phyloP scores from a whole-genome alignment of 1,140 invertebrate species.

The Dinoponera quadriceps region DNA sequence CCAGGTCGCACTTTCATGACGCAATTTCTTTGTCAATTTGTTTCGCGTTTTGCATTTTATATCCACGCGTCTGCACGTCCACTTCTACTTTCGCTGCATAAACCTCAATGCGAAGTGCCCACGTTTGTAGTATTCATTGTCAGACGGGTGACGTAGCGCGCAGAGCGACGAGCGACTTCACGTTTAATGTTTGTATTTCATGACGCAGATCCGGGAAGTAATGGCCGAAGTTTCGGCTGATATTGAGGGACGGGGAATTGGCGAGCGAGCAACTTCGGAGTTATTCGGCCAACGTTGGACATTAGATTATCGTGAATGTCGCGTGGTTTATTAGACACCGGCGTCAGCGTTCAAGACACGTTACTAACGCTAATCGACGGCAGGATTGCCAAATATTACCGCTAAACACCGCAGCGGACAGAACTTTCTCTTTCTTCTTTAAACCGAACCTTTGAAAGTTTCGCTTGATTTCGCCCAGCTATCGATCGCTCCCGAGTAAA shows the following conservation, averaged over 20 bases:
- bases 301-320: constrained; percentile 26
- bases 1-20: not conserved
- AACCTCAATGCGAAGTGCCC: not conserved
- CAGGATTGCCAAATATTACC: not conserved
- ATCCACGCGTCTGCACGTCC: not conserved
- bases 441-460: no score
- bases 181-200: constrained; percentile 36
- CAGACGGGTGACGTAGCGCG: constrained; percentile 9
- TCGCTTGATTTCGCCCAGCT: no score
- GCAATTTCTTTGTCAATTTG: constrained; percentile 20
- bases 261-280: constrained; percentile 17
- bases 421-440: no score
- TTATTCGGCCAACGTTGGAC: constrained; percentile 9
- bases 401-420: no score
- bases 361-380: constrained; percentile 16
- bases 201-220: constrained; percentile 19
- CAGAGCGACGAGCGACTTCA: constrained; percentile 14
- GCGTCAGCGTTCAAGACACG: not conserved
- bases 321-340: constrained; percentile 28
- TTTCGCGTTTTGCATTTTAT: constrained; percentile 1
- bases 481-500: no score
- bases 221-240: constrained; percentile 34
- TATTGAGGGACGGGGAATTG: constrained; percentile 33
- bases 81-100: no score
- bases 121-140: constrained; percentile 12